A percentile compares a stretch with the other conserved stretches of the same genome.
These are phyloP conservation scores for Erythrocebus patas DNA, from an alignment of 2,113 vertebrate genomes.

Conservation along the genomic window DNA sequence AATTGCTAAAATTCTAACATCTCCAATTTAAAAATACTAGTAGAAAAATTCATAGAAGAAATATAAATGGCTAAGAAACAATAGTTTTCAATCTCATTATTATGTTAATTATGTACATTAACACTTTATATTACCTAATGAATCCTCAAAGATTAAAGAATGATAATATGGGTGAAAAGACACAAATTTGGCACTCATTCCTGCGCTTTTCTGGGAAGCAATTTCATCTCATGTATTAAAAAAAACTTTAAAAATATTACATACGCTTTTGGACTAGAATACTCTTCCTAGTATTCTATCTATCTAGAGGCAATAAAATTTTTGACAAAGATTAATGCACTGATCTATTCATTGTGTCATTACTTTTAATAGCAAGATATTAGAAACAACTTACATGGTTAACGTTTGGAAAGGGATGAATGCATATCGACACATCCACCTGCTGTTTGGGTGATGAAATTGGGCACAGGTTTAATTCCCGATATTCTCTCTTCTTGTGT, in stretches of 20 bases:
- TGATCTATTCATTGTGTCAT: not conserved
- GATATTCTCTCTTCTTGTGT: not conserved
- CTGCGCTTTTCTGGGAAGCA: not conserved
- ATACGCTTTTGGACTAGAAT: not conserved
- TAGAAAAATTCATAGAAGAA: not conserved
- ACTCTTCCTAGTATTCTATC: not conserved
- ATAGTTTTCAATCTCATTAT: not conserved
- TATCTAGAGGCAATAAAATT: conserved; percentile 32
- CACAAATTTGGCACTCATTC: not conserved
- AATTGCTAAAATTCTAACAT: not conserved
- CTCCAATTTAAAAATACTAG: not conserved
- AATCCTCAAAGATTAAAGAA: not conserved
- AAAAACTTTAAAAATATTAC: not conserved
- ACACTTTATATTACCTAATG: not conserved
- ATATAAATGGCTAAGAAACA: not conserved
- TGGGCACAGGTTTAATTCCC: not conserved
- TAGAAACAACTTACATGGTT: not conserved
- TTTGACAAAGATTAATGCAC: conserved; percentile 49
- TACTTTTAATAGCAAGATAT: conserved; percentile 39
- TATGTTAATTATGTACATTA: not conserved
- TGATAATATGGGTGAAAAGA: not conserved
- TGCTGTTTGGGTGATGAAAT: not conserved
- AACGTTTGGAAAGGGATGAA: conserved; percentile 33
- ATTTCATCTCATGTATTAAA: not conserved
- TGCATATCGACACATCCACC: not conserved